phyloP scores from a whole-genome alignment of 2,113 vertebrate species.

The Mormoops blainvillei region DNA sequence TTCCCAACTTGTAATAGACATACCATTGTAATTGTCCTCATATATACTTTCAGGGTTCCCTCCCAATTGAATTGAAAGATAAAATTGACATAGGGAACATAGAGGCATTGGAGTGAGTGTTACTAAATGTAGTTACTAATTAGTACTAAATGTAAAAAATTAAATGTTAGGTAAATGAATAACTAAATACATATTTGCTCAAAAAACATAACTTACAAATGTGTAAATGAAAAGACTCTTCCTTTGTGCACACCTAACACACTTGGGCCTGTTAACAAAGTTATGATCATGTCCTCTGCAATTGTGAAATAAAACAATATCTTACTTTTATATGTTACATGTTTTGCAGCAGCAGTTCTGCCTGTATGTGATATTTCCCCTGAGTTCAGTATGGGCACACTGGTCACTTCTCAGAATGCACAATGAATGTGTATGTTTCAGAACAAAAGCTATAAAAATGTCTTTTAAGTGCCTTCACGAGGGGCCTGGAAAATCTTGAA shows the following conservation, averaged over 20 bases:
- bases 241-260: neutral
- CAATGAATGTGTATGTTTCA: neutral
- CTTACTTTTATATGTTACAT: neutral
- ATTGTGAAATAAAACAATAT: neutral
- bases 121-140: neutral
- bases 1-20: constrained; percentile 49
- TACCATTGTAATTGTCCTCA: constrained; percentile 37
- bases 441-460: constrained; percentile 40
- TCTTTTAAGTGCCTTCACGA: neutral
- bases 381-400: neutral
- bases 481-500: constrained; percentile 12
- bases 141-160: neutral
- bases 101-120: neutral
- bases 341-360: neutral
- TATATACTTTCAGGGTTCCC: neutral
- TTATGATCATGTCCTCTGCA: neutral
- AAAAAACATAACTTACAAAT: neutral
- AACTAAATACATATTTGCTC: neutral
- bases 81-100: neutral
- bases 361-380: neutral
- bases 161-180: neutral
- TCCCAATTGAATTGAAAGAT: constrained; percentile 19
- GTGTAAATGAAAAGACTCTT: neutral
- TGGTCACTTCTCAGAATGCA: neutral
- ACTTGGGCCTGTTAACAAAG: neutral